phyloP scores from a whole-genome alignment of 2,888 invertebrate genomes.

The Cotesia congregata region DNA sequence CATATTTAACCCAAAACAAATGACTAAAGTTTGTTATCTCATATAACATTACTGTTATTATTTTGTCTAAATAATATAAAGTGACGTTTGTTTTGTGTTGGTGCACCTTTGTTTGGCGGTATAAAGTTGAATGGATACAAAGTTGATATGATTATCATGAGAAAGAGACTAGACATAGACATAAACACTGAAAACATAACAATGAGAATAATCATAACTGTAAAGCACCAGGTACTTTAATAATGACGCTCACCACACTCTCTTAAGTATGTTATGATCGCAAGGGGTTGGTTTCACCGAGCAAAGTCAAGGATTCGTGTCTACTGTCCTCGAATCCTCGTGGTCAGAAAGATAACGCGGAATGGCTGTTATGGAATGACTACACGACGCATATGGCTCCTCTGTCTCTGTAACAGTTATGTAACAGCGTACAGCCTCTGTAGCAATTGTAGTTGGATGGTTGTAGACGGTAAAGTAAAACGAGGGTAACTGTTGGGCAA shows the following conservation, averaged over 20 bases:
- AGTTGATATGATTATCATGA: not conserved
- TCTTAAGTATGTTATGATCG: not conserved
- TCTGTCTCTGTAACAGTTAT: constrained; percentile 19
- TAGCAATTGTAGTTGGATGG: not conserved
- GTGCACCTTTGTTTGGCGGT: not conserved
- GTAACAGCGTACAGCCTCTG: constrained; percentile 2
- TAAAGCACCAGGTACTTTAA: constrained; percentile 12
- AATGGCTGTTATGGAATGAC: constrained; percentile 44
- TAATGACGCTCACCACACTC: not conserved
- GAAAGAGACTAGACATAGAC: not conserved
- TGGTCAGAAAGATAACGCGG: constrained; percentile 42
- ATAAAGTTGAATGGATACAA: not conserved
- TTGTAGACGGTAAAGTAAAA: not conserved
- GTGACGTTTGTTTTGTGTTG: not conserved
- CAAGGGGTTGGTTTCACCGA: constrained; percentile 23
- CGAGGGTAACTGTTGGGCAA: constrained; percentile 4
- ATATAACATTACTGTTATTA: not conserved
- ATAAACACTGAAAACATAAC: not conserved
- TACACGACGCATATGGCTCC: constrained; percentile 24
- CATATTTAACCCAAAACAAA: not conserved
- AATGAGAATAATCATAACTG: not conserved
- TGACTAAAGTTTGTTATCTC: not conserved
- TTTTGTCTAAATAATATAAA: not conserved
- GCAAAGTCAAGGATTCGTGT: constrained; percentile 37
- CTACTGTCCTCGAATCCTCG: constrained; percentile 20